Base-by-base conservation (phyloP, 2,888 invertebrate genomes). In the Drosophila pseudotakahashii region DNA sequence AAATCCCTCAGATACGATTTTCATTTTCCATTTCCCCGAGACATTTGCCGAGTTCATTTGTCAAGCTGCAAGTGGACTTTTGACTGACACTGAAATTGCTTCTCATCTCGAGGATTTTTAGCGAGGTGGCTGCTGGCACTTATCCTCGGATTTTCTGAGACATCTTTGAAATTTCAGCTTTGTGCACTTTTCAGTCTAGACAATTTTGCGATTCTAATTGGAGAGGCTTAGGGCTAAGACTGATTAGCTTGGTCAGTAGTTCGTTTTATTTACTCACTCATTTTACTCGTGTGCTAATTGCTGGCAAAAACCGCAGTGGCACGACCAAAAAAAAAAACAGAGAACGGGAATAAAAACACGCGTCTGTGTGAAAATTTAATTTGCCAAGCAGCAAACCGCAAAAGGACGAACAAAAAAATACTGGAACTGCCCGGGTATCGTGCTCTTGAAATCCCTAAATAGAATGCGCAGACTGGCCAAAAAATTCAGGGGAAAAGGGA, bases 131-230 rank as follows among this genome's bases (percentile, higher is more conserved):
- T 9, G 32, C 32, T 11, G 52, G 44, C 39, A 57, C 13, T n/a
- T 39, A 32, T 53, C 45, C 16, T 19, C 41, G n/a, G 54, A 41
- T n/a, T 37, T 10, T 32, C 37, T 10, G 11, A 19, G 44, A 37
- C 39, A 48, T 48, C 26, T 23, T 36, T 16, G 36, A 13, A 11
- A 19, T 51, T 16, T 34, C 26, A 23, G 14, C 36, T 37, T 32
- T 41, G 19, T 36, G 16, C 42, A 37, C 58, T 57, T 73, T 37
- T 37, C 30, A 45, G 88, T 83, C 82, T 88, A 88, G 82, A 83
- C 81, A 36, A 69, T 67, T 64, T 79, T 70, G 81, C 75, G 70
- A 62, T 66, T 73, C 74, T 76, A 76, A 83, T 76, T 80, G 78
- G 69, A 45, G 69, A 36, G 76, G 57, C 72, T 54, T 61, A 42